Conservation (phyloP, 2,888 invertebrate species). For the Apamea anceps region DNA sequence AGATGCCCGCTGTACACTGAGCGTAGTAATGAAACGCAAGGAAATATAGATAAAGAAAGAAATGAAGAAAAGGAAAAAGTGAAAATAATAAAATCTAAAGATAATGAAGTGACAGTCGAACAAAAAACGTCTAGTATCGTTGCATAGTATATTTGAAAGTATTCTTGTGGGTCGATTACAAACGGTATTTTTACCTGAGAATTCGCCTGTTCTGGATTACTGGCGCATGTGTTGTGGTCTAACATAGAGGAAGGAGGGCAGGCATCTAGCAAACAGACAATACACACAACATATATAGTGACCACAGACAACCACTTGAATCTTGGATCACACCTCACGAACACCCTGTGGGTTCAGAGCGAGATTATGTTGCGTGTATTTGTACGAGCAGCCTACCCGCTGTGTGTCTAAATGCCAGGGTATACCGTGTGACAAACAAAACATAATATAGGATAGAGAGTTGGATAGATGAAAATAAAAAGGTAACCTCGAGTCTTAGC, state of each 20-base stretch:
- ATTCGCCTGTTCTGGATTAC: constrained; percentile 93
- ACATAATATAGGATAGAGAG: constrained; percentile 88
- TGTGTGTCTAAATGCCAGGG: constrained; percentile 66
- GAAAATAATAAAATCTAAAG: constrained; percentile 85
- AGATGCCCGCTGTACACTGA: constrained; percentile 83
- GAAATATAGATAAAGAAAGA: constrained; percentile 77
- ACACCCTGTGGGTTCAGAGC: constrained; percentile 83
- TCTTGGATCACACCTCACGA: constrained; percentile 90
- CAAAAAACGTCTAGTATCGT: constrained; percentile 87
- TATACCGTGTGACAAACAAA: constrained; percentile 71
- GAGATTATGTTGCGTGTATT: constrained; percentile 90
- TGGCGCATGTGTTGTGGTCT: constrained; percentile 95
- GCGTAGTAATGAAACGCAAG: constrained; percentile 84
- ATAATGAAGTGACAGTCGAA: constrained; percentile 88
- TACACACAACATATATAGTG: constrained; percentile 93
- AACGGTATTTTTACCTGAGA: constrained; percentile 92
- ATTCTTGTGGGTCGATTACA: constrained; percentile 89
- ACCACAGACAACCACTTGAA: constrained; percentile 90
- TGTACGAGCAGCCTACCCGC: constrained; percentile 86
- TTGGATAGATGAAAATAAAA: constrained; percentile 87
- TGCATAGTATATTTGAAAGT: constrained; percentile 89
- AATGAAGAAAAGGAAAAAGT: constrained; percentile 84
- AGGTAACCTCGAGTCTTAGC: constrained; percentile 68
- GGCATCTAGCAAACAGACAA: constrained; percentile 99
- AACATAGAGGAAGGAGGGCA: constrained; percentile 96